Conservation (phyloP, 2,113 vertebrate species). For the Limnothrissa miodon region DNA sequence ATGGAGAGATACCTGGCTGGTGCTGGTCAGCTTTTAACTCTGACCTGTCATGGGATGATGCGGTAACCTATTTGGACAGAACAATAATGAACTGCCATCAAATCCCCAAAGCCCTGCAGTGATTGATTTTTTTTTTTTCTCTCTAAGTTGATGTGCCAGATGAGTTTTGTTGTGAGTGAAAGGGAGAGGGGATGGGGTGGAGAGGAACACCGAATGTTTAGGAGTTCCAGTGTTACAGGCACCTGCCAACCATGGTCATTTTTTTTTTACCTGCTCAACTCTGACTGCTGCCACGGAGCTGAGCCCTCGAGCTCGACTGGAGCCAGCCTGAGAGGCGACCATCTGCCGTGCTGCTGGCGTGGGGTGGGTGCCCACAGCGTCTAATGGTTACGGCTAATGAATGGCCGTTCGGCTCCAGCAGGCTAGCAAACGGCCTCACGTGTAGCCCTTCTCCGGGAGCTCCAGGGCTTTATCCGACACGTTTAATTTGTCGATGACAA, state of each 20-base stretch:
- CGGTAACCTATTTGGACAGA: conserved; percentile 36
- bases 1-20: conserved; percentile 55
- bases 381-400: conserved; percentile 34
- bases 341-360: background rate
- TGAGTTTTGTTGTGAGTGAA: background rate
- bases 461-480: background rate
- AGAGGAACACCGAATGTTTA: background rate
- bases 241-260: conserved; percentile 1
- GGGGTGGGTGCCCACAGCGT: conserved; percentile 13
- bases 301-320: background rate
- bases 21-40: conserved; percentile 48
- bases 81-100: conserved; percentile 34
- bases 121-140: conserved; percentile 18
- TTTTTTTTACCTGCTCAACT: conserved; percentile 9
- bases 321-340: background rate
- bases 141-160: background rate
- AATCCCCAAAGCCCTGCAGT: conserved; percentile 16
- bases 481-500: conserved; percentile 21
- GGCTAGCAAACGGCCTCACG: background rate
- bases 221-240: background rate
- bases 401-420: background rate
- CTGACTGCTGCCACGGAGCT: background rate
- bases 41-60: conserved; percentile 60
- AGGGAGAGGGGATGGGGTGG: background rate
- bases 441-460: background rate